Conservation (phyloP, 2,888 invertebrate species). For the Taenaris catops region DNA sequence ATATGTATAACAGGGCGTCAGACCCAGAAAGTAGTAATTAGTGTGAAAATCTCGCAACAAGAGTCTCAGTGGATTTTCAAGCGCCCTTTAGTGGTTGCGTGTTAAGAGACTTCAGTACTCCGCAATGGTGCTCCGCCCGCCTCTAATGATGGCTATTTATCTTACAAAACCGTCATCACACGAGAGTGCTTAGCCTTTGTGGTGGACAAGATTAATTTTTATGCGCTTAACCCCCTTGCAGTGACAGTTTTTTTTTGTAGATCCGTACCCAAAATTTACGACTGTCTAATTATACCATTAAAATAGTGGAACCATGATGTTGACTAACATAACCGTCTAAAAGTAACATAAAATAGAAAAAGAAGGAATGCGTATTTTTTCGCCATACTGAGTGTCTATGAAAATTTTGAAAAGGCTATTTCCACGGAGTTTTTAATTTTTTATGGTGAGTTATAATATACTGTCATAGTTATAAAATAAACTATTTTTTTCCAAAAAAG, state of each 20-base stretch:
- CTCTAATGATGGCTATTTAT: slow-evolving; percentile 54
- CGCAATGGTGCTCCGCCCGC: slow-evolving; percentile 34
- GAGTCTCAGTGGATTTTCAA: slow-evolving; percentile 37
- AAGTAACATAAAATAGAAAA: too few species aligned
- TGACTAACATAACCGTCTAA: too few species aligned
- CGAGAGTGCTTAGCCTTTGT: slow-evolving; percentile 11
- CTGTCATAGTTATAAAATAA: too few species aligned
- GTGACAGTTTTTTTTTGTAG: neutral
- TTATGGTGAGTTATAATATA: too few species aligned
- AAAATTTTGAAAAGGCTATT: too few species aligned
- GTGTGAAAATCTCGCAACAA: slow-evolving; percentile 42
- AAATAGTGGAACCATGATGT: too few species aligned
- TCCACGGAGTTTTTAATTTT: too few species aligned
- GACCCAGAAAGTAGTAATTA: slow-evolving; percentile 42
- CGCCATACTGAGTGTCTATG: too few species aligned
- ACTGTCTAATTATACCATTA: too few species aligned
- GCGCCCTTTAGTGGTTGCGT: slow-evolving; percentile 27
- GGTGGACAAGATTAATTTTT: slow-evolving; percentile 10
- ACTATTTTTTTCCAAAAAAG: too few species aligned
- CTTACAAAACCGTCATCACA: slow-evolving; percentile 28
- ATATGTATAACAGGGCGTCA: slow-evolving; percentile 5
- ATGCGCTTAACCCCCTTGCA: slow-evolving; percentile 6
- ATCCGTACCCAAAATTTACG: too few species aligned
- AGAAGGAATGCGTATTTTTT: too few species aligned
- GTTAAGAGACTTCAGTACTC: slow-evolving; percentile 21